Evolutionary conservation across 2,113 vertebrate genomes (phyloP).

Genomic region (Synchiropus splendidus): DNA sequence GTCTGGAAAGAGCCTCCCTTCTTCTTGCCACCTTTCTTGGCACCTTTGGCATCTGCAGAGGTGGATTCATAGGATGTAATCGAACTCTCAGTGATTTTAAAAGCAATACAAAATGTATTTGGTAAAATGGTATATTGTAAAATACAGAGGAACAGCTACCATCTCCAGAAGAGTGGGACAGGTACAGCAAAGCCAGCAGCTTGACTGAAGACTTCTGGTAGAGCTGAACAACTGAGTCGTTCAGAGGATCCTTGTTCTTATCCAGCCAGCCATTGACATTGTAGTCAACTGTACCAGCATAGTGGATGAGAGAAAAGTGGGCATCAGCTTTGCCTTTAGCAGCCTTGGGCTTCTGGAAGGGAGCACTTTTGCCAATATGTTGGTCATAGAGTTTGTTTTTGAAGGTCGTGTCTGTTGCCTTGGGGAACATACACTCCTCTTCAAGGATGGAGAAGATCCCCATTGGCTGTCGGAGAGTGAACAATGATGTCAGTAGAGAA

Average conservation of each 20-base stretch:
- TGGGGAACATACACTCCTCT: constrained; percentile 68
- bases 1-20: constrained; percentile 93
- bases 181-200: constrained; percentile 22
- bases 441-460: constrained; percentile 66
- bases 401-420: constrained; percentile 67
- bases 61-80: no score
- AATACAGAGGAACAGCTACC: constrained; percentile 12
- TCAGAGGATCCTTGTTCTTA: constrained; percentile 86
- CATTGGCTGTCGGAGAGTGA: constrained; percentile 61
- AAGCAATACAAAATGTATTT: no score
- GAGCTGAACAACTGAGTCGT: constrained; percentile 75
- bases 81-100: no score
- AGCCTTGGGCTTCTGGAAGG: constrained; percentile 82
- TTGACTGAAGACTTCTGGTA: constrained; percentile 58
- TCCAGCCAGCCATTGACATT: constrained; percentile 81
- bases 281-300: constrained; percentile 78
- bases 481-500: no score
- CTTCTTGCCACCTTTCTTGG: constrained; percentile 79
- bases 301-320: constrained; percentile 75
- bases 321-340: constrained; percentile 77
- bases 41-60: constrained; percentile 39
- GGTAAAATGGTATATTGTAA: no score
- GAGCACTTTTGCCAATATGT: constrained; percentile 76
- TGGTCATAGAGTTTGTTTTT: constrained; percentile 85
- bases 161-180: constrained; percentile 35